Evolutionary conservation across 2,113 vertebrate species (phyloP).

Genomic region (Bubalus kerabau): DNA sequence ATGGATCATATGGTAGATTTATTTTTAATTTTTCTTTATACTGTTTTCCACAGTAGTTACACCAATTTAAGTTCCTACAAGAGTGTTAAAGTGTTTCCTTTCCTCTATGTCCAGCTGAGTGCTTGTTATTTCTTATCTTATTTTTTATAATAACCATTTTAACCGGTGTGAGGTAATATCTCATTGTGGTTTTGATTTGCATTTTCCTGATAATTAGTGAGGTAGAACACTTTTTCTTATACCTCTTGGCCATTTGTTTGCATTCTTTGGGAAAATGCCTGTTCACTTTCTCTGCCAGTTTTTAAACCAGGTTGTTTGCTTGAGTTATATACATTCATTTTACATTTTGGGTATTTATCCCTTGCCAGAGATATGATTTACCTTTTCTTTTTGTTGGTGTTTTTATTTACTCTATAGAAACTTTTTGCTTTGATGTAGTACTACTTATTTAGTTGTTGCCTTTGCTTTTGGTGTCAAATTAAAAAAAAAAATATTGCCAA

Average conservation of each 20-base stretch:
- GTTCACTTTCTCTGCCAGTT: not conserved
- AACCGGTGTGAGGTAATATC: not conserved
- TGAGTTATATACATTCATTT: not conserved
- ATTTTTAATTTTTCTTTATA: not conserved
- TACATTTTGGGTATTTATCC: not conserved
- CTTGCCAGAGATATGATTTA: not conserved
- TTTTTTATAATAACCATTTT: not conserved
- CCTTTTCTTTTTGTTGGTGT: not conserved
- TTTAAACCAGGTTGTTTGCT: not conserved
- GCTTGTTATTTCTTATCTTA: not conserved
- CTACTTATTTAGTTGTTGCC: not conserved
- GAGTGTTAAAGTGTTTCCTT: not conserved
- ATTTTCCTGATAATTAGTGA: not conserved
- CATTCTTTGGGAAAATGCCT: not conserved
- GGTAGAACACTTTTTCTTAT: not conserved
- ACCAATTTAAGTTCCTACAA: not conserved
- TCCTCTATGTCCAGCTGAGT: not conserved
- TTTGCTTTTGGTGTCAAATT: not conserved
- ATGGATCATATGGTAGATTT: not conserved
- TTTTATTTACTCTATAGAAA: not conserved
- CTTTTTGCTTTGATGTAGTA: not conserved
- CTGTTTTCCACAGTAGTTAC: not conserved
- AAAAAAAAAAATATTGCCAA: not conserved
- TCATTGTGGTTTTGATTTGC: not conserved
- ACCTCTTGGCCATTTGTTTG: not conserved